Evolutionary conservation across 2,113 vertebrate genomes (phyloP).

Genomic region (Neodontobutis hainanensis): DNA sequence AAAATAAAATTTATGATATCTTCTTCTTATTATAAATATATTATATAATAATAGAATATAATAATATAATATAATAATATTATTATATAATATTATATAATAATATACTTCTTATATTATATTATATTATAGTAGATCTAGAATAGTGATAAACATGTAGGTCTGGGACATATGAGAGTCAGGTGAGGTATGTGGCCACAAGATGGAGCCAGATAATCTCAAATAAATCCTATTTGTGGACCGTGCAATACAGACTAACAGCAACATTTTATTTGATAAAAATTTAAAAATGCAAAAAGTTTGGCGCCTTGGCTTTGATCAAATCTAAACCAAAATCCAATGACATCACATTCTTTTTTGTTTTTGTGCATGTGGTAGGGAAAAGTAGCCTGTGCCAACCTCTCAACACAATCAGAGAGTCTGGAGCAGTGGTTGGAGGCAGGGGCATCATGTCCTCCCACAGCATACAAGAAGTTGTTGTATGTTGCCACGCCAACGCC

Average conservation of each 20-base stretch:
- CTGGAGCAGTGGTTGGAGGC: slow-evolving; percentile 94
- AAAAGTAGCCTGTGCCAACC: slow-evolving; percentile 71
- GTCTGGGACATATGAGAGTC: not conserved
- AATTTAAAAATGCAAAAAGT: too few species aligned
- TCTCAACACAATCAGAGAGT: slow-evolving; percentile 93
- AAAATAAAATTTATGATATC: too few species aligned
- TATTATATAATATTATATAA: too few species aligned
- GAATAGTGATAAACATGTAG: not conserved
- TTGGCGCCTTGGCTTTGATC: not conserved
- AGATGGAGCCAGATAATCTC: slow-evolving; percentile 66
- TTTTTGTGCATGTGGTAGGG: not conserved
- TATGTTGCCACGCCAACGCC: slow-evolving; percentile 92
- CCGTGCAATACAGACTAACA: not conserved
- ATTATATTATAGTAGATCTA: too few species aligned
- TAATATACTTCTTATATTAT: too few species aligned
- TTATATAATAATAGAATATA: too few species aligned
- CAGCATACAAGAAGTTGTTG: slow-evolving; percentile 91
- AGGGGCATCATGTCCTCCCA: slow-evolving; percentile 93
- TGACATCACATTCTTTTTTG: not conserved
- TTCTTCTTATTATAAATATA: too few species aligned
- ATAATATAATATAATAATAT: too few species aligned
- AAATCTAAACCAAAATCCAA: slow-evolving; percentile 22
- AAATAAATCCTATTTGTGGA: slow-evolving; percentile 28
- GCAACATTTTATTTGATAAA: too few species aligned
- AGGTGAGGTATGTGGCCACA: slow-evolving; percentile 38